A percentile compares a stretch with the other conserved stretches of the same genome.
Conservation (phyloP, 2,888 invertebrate genomes). For the Matsumyia berberina region DNA sequence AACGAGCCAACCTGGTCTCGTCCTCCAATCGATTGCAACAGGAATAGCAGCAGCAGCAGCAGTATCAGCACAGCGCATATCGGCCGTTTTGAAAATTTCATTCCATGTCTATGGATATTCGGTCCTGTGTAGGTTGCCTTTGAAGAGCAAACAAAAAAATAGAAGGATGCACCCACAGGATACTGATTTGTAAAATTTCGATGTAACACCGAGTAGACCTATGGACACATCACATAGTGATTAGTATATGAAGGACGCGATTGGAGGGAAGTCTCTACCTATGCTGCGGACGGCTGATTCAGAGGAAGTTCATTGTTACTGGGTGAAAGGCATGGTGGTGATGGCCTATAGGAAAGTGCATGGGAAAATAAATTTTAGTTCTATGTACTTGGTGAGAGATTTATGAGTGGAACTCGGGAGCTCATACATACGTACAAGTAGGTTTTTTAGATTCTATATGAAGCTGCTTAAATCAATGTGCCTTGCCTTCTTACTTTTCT, state of each 20-base stretch:
- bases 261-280: slow-evolving; percentile 67
- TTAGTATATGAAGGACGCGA: slow-evolving; percentile 58
- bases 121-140: slow-evolving; percentile 41
- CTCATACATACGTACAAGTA: too few relatives aligned
- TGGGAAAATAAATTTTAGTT: slow-evolving; percentile 34
- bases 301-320: slow-evolving; percentile 48
- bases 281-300: not conserved
- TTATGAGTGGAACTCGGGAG: slow-evolving; percentile 11
- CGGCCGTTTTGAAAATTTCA: slow-evolving; percentile 46
- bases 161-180: slow-evolving; percentile 71
- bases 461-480: too few relatives aligned
- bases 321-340: not conserved
- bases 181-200: slow-evolving; percentile 63
- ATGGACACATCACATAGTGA: slow-evolving; percentile 59
- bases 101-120: slow-evolving; percentile 42
- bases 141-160: slow-evolving; percentile 32
- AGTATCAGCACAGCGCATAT: slow-evolving; percentile 55
- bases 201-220: slow-evolving; percentile 55
- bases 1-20: slow-evolving; percentile 51
- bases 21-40: slow-evolving; percentile 71
- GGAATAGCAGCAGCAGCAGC: slow-evolving; percentile 46
- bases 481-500: too few relatives aligned
- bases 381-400: slow-evolving; percentile 44
- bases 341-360: slow-evolving; percentile 50
- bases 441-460: too few relatives aligned